Conservation (phyloP, 2,113 vertebrate genomes). For the Fregata magnificens region DNA sequence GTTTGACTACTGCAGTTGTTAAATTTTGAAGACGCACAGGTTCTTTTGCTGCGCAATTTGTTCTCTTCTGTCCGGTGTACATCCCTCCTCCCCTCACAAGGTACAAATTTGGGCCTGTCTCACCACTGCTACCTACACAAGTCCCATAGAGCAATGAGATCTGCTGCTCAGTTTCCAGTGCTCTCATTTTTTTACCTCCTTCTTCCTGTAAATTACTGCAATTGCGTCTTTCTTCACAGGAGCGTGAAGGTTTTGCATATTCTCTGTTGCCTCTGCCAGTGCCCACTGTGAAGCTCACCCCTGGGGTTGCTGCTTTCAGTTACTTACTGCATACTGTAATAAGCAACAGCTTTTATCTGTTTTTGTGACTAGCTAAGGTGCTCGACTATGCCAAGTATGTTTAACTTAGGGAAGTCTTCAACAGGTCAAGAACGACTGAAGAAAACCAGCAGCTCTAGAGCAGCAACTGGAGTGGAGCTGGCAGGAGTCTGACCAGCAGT, state of each 20-base stretch:
- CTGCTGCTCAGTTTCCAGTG: background rate
- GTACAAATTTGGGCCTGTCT: background rate
- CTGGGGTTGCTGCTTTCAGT: background rate
- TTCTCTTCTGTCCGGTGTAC: background rate
- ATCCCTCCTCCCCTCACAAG: background rate
- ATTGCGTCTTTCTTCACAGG: background rate
- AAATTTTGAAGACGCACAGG: background rate
- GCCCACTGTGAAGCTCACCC: background rate
- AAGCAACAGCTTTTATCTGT: background rate
- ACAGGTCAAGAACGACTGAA: background rate
- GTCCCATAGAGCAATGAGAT: background rate
- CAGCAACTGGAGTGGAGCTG: background rate
- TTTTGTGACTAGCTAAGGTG: background rate
- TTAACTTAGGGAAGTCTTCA: background rate
- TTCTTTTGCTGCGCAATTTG: background rate
- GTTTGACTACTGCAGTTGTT: background rate
- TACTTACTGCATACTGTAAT: background rate
- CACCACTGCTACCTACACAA: background rate
- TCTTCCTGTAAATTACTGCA: background rate
- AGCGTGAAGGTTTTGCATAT: background rate
- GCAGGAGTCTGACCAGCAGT: background rate
- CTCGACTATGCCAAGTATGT: accelerated
- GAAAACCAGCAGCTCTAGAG: background rate
- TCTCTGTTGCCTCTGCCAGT: background rate
- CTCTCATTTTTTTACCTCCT: background rate